Base-by-base conservation (phyloP, 2,888 invertebrate species). In the Trichacis sp. region DNA sequence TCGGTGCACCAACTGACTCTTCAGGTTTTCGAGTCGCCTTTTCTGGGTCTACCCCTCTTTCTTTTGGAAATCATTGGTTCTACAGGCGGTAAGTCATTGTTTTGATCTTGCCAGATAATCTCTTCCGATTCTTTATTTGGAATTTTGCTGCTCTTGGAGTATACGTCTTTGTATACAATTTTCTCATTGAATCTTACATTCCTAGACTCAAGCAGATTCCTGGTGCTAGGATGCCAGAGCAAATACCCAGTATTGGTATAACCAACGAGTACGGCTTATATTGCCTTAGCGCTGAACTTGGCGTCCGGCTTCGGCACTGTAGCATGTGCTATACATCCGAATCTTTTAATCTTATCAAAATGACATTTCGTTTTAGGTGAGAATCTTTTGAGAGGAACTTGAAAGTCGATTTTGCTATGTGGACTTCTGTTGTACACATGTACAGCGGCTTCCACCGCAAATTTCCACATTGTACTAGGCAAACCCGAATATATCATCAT, bases 361-460 rank as follows among this genome's bases (percentile, higher is more conserved):
- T 69, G 48, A 20, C 45, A 50, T 24, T 36, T 68, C 1, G 42
- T 30, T n/a, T 36, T 48, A 6, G 56, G 60, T 11, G 54, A 24
- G 43, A 64, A 64, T 24, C 40, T 64, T 29, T 45, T 18, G n/a
- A 61, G 17, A 5, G 64, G 68, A 11, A 17, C 24, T 40, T 40
- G 36, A 29, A 54, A 57, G 6, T 36, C 43, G 11, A 49, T 64
- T 5, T 60, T 42, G 20, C 60, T 69, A 33, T 62, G 68, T 1
- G 56, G 62, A 14, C 61, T 69, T 12, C 47, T 51, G 24, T 72
- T 70, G 42, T 72, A 70, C 5, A 30, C 38, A 52, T 72, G 29
- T n/a, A 68, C 61, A 42, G 64, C 69, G 46, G 62, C 52, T 38
- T 54, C 69, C n/a, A 40, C 52, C 11, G 69, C 70, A 20, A 71